Evolutionary conservation across 1,140 invertebrate genomes (phyloP).

Genomic region (Rhizoglyphus robini): DNA sequence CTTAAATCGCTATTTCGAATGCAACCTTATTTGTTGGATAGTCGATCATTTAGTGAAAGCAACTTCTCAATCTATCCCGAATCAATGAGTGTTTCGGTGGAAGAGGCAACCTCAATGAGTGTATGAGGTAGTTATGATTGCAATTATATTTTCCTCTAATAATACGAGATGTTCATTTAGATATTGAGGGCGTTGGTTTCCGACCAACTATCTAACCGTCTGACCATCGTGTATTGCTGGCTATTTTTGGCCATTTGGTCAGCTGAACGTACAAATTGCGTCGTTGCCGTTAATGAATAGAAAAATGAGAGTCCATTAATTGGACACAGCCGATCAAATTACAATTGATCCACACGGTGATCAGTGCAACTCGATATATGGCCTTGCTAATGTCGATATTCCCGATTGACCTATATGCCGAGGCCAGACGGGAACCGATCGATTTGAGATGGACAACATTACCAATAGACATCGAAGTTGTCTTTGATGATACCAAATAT

Average conservation of each 20-base stretch:
- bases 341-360: background rate
- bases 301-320: background rate
- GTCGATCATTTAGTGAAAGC: background rate
- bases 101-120: no score
- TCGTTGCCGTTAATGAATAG: constrained; percentile 2
- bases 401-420: no score
- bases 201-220: background rate
- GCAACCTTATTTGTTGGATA: background rate
- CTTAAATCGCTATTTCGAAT: background rate
- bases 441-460: no score
- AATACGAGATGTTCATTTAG: background rate
- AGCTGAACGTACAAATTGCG: background rate
- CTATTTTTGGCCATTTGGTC: constrained; percentile 6
- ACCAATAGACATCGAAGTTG: no score
- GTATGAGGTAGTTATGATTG: background rate
- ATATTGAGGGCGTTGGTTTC: constrained; percentile 1
- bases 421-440: no score
- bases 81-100: no score
- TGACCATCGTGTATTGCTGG: background rate
- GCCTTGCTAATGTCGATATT: no score
- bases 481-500: no score
- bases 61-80: background rate
- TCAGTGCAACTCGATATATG: no score
- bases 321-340: constrained; percentile 6
- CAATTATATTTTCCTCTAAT: background rate